phyloP scores from a whole-genome alignment of 2,113 vertebrate genomes.

The Blennius ocellaris region DNA sequence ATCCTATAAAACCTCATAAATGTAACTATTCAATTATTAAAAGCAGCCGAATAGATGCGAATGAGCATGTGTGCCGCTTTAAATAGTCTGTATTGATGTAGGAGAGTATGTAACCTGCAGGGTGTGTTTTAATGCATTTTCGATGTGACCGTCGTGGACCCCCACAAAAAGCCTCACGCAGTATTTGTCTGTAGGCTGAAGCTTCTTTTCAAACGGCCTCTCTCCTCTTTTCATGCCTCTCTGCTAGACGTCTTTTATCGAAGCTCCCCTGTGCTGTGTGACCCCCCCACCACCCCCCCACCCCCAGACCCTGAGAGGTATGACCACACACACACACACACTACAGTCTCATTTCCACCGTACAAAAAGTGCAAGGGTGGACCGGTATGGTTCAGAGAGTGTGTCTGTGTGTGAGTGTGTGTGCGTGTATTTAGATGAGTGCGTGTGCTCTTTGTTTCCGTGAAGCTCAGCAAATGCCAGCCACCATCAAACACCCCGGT shows the following conservation, averaged over 20 bases:
- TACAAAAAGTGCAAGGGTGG: no score
- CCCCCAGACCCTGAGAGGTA: conserved; percentile 76
- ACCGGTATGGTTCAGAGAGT: no score
- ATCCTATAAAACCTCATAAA: no score
- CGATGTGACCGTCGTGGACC: background rate
- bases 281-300: no score
- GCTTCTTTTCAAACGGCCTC: conserved; percentile 46
- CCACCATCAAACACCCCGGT: conserved; percentile 63
- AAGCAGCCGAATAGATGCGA: no score
- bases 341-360: no score
- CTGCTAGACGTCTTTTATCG: conserved; percentile 57
- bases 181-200: conserved; percentile 47
- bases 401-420: conserved; percentile 16
- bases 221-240: conserved; percentile 51
- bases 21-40: no score
- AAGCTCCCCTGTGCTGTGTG: conserved; percentile 65
- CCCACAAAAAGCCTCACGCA: conserved; percentile 30
- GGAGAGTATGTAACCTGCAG: background rate
- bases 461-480: conserved; percentile 66
- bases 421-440: conserved; percentile 14
- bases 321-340: conserved; percentile 30
- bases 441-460: conserved; percentile 53
- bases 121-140: conserved; percentile 19
- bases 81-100: background rate
- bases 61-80: background rate